Conservation (phyloP, 2,888 invertebrate genomes). For the Leistus spinibarbis region DNA sequence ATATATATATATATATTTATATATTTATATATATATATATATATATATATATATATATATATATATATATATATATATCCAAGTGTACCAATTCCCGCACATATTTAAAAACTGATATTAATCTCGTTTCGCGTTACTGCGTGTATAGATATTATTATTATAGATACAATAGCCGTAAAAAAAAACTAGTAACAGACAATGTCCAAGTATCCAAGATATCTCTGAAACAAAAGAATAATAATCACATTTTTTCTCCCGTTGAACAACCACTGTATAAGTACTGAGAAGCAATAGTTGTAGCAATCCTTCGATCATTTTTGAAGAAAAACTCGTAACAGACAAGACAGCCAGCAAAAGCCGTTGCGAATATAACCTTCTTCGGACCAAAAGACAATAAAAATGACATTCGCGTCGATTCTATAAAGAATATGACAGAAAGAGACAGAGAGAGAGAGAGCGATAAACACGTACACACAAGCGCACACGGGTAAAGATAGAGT, state of each 20-base stretch:
- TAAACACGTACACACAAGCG: neutral
- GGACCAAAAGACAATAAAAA: slow-evolving; percentile 34
- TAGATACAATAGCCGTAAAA: neutral
- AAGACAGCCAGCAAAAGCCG: neutral
- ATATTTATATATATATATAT: slow-evolving; percentile 1
- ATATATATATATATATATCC: neutral
- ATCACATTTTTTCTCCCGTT: neutral
- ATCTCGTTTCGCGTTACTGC: neutral
- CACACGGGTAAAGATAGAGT: neutral
- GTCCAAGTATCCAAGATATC: neutral
- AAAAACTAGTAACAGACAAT: neutral
- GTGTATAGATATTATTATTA: neutral
- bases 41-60: slow-evolving; percentile 4
- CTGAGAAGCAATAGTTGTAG: neutral
- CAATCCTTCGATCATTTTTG: neutral
- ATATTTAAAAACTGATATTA: neutral
- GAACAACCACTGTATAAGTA: neutral
- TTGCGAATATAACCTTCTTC: slow-evolving; percentile 31
- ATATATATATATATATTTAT: neutral
- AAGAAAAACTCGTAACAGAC: neutral
- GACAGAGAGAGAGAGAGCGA: neutral
- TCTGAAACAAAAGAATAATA: neutral
- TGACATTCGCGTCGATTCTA: slow-evolving; percentile 26
- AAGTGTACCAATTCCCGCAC: neutral
- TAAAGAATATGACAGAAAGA: neutral